Evolutionary conservation across 1,140 invertebrate genomes (phyloP), one percentile per base, ranked within the genome.

Genomic region (Drosophila pectinifera): DNA sequence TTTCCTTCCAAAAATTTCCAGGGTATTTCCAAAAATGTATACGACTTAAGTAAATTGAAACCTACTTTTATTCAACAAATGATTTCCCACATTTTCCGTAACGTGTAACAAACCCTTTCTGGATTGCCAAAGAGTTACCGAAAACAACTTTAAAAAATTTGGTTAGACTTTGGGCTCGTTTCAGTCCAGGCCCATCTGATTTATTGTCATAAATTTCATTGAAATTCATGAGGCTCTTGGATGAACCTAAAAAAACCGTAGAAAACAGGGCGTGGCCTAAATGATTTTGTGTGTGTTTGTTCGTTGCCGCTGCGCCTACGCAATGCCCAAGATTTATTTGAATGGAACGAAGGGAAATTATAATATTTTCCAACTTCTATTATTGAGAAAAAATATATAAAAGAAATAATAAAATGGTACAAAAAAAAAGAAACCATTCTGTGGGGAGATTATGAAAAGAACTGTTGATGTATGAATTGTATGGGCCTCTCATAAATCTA

Each of bases 391-490:
- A 59, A 26, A 63, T 58, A 54, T 48, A 56, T 58, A 68, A 80
- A 73, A 59, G 68, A 61, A 49, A 69, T 68, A 73, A 53, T 36
- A 16, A 48, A 28, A 48, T 48, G 22, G 14, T 48, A 46, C 10
- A 18, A n/a, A 5, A 46, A n/a, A 73, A 62, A 68, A 59, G 55
- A 80, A 83, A 61, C 53, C 61, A 67, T 80, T 73, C 61, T 80
- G 73, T 64, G 70, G 77, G 77, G 62, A 67, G 78, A 82, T 78
- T 82, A 82, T 78, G 78, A 86, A 86, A 88, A 78, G 83, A 86
- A 75, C 79, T 89, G 83, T 88, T 88, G 83, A 88, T 80, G 84
- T 78, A 77, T 80, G 73, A 86, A 83, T 75, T 78, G 69, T 76
- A 74, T 67, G 62, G 48, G 68, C 63, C 62, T 62, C 65, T 68